Conservation (phyloP, 1,140 invertebrate genomes). For the Holcopasites calliopsidis region DNA sequence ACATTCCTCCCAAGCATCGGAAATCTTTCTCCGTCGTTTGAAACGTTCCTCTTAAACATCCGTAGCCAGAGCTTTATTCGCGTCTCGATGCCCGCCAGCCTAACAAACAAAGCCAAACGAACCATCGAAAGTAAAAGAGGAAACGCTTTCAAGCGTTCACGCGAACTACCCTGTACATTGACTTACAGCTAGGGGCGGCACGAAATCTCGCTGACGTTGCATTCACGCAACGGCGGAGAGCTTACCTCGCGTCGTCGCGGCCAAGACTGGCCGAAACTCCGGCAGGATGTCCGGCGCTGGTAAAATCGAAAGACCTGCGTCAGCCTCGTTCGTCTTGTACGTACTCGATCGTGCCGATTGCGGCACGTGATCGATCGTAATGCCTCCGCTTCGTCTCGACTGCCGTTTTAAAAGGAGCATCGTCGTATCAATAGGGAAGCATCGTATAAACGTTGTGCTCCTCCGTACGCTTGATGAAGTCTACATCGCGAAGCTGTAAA, state of each 20-base stretch:
- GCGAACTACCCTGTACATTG: slow-evolving; percentile 25
- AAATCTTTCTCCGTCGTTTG: too few relatives aligned
- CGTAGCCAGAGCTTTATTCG: too few relatives aligned
- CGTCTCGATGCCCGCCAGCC: too few relatives aligned
- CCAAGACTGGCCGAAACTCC: background rate
- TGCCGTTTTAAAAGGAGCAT: background rate
- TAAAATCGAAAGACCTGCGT: slow-evolving; percentile 46
- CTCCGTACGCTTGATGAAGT: background rate
- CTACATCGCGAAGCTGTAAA: too few relatives aligned
- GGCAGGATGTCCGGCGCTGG: slow-evolving; percentile 10
- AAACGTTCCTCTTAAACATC: too few relatives aligned
- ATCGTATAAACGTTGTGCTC: background rate
- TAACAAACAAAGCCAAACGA: background rate
- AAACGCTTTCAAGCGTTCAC: background rate
- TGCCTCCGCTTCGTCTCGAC: background rate
- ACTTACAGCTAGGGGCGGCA: slow-evolving; percentile 16
- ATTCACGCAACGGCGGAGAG: background rate
- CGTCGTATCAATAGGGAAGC: slow-evolving; percentile 13
- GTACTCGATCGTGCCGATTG: background rate
- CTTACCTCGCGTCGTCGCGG: slow-evolving; percentile 43
- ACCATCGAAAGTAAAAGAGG: background rate
- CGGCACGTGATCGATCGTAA: background rate
- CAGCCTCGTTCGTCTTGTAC: slow-evolving; percentile 49
- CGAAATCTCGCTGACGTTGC: slow-evolving; percentile 44
- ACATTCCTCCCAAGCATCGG: too few relatives aligned